A percentile compares a stretch with the other conserved stretches of the same genome.
phyloP scores from a whole-genome alignment of 2,113 vertebrate genomes.

The Coturnix japonica region DNA sequence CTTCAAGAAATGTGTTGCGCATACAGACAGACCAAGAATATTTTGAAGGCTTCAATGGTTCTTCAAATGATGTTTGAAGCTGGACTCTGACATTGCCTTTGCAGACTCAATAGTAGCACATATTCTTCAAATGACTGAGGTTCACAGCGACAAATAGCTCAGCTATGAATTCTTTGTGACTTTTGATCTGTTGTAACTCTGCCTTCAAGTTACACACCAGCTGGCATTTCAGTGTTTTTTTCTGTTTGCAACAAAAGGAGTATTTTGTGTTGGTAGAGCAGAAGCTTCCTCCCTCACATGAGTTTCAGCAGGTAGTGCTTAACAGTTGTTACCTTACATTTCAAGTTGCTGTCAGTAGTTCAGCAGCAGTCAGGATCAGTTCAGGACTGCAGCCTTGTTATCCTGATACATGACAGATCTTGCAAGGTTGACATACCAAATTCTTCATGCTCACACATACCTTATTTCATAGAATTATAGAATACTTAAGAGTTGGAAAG shows the following conservation, averaged over 20 bases:
- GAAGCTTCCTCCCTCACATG: background rate
- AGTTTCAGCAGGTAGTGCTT: background rate
- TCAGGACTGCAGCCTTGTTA: accelerated
- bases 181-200: background rate
- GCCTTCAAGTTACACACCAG: background rate
- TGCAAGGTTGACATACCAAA: accelerated
- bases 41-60: background rate
- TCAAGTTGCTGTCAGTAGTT: no score
- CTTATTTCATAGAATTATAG: background rate
- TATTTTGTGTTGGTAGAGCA: background rate
- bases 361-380: background rate
- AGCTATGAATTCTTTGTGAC: background rate
- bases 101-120: background rate
- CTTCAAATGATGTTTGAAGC: background rate
- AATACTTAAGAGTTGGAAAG: no score
- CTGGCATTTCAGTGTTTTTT: background rate
- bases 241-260: background rate
- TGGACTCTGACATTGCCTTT: background rate
- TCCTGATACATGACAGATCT: background rate
- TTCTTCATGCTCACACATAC: accelerated
- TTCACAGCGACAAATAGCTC: background rate
- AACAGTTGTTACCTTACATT: background rate
- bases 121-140: background rate
- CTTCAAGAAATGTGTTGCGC: background rate
- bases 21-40: background rate